A percentile compares a stretch with the other conserved stretches of the same genome.
These are phyloP conservation scores for Oncopeltus fasciatus DNA, from an alignment of 1,140 invertebrate species.

Conservation along the genomic window DNA sequence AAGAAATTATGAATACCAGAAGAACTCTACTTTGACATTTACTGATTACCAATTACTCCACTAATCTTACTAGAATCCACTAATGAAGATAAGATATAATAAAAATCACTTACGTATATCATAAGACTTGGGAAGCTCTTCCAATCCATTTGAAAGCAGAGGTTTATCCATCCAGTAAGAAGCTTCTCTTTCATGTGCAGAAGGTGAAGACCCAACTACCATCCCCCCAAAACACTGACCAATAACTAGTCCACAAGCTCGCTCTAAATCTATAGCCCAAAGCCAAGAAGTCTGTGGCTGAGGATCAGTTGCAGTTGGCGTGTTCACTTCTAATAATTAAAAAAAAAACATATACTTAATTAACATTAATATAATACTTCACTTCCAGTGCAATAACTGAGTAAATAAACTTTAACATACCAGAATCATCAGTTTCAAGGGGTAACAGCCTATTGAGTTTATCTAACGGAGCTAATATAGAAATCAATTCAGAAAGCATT, in stretches of 20 bases:
- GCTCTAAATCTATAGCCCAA: conserved; percentile 47
- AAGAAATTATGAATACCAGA: no score
- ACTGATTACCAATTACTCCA: no score
- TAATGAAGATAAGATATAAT: no score
- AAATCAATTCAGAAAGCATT: conserved; percentile 35
- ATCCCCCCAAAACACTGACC: conserved; percentile 43
- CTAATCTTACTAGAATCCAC: no score
- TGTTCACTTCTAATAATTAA: conserved; percentile 29
- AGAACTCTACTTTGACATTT: no score
- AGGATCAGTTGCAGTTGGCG: conserved; percentile 32
- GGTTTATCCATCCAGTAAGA: conserved; percentile 36
- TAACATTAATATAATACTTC: neutral
- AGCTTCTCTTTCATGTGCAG: conserved; percentile 34
- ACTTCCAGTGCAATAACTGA: no score
- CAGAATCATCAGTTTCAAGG: conserved; percentile 25
- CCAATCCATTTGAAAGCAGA: conserved; percentile 41
- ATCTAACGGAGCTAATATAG: conserved; percentile 38
- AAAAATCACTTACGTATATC: conserved; percentile 25
- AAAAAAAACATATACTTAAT: neutral
- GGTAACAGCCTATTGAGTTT: conserved; percentile 38
- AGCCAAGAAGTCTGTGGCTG: conserved; percentile 35
- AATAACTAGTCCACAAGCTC: conserved; percentile 42
- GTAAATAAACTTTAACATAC: conserved; percentile 15
- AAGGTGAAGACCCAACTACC: conserved; percentile 35
- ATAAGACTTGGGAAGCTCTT: conserved; percentile 22